These are phyloP conservation scores for Sakesphorus luctuosus DNA, from an alignment of 2,113 vertebrate species.

Conservation along the genomic window DNA sequence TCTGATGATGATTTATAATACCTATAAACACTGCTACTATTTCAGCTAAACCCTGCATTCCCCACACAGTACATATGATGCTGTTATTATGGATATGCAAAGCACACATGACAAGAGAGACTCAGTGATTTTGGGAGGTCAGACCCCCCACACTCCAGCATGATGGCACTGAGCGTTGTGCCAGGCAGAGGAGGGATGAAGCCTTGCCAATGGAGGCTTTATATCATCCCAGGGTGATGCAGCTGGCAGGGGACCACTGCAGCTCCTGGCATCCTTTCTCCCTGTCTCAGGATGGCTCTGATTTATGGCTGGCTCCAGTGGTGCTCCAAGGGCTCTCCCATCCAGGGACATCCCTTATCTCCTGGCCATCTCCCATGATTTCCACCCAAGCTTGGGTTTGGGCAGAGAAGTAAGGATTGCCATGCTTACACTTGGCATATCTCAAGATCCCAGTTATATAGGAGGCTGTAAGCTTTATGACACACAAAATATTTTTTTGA, in stretches of 20 bases:
- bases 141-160: background rate
- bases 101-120: background rate
- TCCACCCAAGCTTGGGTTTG: background rate
- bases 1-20: background rate
- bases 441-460: background rate
- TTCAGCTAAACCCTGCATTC: background rate
- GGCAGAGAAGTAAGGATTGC: background rate
- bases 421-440: background rate
- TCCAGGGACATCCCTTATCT: background rate
- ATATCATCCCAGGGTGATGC: background rate
- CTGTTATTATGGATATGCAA: background rate
- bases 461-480: conserved; percentile 10
- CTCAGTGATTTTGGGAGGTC: background rate
- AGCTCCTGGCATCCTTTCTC: background rate
- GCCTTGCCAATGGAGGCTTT: background rate
- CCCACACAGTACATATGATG: accelerated
- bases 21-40: background rate
- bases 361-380: background rate
- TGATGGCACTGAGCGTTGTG: background rate
- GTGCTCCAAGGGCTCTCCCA: background rate
- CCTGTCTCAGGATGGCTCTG: background rate
- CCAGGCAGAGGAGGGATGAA: background rate
- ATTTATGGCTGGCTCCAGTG: background rate
- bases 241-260: background rate
- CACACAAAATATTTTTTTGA: conserved; percentile 11